phyloP scores from a whole-genome alignment of 2,797 vertebrate genomes.

The Acanthurus tractus region DNA sequence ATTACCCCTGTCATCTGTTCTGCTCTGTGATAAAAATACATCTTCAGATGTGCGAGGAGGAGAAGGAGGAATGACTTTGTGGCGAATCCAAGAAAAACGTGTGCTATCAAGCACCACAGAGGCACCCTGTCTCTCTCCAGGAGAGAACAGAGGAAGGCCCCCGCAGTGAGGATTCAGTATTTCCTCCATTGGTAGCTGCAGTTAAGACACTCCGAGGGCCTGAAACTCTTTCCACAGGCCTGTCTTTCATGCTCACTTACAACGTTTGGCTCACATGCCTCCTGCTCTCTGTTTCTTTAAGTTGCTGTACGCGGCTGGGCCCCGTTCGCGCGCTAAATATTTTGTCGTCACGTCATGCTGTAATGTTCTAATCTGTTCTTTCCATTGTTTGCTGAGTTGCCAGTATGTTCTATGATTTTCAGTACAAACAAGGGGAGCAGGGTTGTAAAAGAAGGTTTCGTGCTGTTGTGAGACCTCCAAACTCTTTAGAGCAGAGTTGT shows the following conservation, averaged over 20 bases:
- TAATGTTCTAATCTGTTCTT: constrained; percentile 57
- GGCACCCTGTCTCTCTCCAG: constrained; percentile 59
- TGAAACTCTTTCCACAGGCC: constrained; percentile 44
- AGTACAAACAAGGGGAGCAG: constrained; percentile 45
- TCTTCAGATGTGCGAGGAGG: constrained; percentile 73
- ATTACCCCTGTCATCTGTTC: constrained; percentile 74
- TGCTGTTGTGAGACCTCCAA: constrained; percentile 53
- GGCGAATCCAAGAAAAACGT: constrained; percentile 81
- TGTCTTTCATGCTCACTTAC: constrained; percentile 36
- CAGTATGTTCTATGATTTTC: constrained; percentile 48
- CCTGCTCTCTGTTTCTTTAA: constrained; percentile 37
- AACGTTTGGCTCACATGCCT: constrained; percentile 38
- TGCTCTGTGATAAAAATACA: constrained; percentile 74
- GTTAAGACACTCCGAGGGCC: constrained; percentile 49
- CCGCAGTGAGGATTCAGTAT: constrained; percentile 69
- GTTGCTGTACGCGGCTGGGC: constrained; percentile 43
- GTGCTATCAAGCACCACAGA: constrained; percentile 71
- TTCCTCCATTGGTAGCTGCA: constrained; percentile 72
- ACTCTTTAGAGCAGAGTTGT: constrained; percentile 56
- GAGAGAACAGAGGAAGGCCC: constrained; percentile 76
- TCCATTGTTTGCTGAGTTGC: constrained; percentile 64
- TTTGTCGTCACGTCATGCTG: constrained; percentile 47
- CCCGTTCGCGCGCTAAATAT: constrained; percentile 43
- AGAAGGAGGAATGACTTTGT: constrained; percentile 72
- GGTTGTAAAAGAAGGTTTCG: constrained; percentile 54